phyloP scores from a whole-genome alignment of 2,113 vertebrate species.

The Forbesichthys agassizii region DNA sequence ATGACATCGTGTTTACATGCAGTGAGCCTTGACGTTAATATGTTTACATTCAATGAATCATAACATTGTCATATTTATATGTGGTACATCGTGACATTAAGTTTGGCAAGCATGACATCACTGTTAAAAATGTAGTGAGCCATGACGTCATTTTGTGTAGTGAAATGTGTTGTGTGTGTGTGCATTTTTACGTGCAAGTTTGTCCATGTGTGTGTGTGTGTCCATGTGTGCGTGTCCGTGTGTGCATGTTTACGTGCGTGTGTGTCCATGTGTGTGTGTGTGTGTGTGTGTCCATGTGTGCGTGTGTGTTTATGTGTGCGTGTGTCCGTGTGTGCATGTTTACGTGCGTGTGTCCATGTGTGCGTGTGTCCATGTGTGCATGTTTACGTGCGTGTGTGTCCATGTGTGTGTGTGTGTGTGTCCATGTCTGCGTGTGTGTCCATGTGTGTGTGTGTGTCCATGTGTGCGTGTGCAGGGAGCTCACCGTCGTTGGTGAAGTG shows the following conservation, averaged over 20 bases:
- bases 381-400: too few relatives aligned
- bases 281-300: too few relatives aligned
- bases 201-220: not conserved
- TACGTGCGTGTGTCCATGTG: not conserved
- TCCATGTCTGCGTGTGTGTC: not conserved
- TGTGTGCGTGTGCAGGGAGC: slow-evolving; percentile 15
- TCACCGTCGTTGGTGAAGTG: slow-evolving; percentile 89
- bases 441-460: not conserved
- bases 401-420: not conserved
- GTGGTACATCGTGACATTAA: too few relatives aligned
- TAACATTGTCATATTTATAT: too few relatives aligned
- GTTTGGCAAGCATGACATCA: too few relatives aligned
- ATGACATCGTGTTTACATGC: too few relatives aligned
- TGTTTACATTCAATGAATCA: too few relatives aligned
- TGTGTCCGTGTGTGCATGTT: not conserved
- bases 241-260: not conserved
- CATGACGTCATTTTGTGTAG: too few relatives aligned
- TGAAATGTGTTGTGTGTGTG: not conserved
- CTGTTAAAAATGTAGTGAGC: too few relatives aligned
- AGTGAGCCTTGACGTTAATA: too few relatives aligned
- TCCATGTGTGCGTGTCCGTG: not conserved
- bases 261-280: not conserved
- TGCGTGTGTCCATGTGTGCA: not conserved
- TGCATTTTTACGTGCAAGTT: too few relatives aligned
- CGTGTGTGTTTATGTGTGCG: not conserved